These are phyloP conservation scores for Maniola hyperantus DNA, from an alignment of 2,888 invertebrate species.

Conservation along the genomic window DNA sequence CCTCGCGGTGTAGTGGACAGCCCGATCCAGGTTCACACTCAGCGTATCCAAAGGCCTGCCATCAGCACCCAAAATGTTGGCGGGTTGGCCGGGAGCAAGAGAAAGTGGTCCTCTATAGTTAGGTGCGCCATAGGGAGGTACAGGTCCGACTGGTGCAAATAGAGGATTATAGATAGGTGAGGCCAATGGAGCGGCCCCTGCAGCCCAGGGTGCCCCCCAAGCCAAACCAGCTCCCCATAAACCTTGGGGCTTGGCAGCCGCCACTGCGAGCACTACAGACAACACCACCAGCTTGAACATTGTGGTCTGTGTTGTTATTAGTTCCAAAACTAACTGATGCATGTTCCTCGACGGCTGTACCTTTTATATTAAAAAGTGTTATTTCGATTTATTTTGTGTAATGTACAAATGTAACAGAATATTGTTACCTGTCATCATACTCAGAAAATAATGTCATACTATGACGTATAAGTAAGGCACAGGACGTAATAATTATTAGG, in stretches of 20 bases:
- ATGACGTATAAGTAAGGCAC: neutral
- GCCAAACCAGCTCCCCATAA: conserved; percentile 29
- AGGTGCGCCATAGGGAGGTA: conserved; percentile 49
- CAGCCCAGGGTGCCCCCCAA: neutral
- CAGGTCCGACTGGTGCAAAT: conserved; percentile 40
- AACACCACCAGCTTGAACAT: conserved; percentile 85
- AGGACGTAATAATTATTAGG: neutral
- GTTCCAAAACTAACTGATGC: conserved; percentile 64
- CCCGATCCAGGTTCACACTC: conserved; percentile 73
- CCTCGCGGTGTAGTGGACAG: conserved; percentile 69
- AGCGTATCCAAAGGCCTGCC: conserved; percentile 74
- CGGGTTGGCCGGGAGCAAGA: conserved; percentile 74
- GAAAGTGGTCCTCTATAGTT: conserved; percentile 72
- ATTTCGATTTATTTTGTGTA: conserved; percentile 10
- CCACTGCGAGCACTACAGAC: conserved; percentile 83
- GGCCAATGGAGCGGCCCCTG: conserved; percentile 43
- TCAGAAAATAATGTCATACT: neutral
- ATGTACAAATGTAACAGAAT: neutral
- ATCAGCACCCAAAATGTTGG: conserved; percentile 69
- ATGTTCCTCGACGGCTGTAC: conserved; percentile 53
- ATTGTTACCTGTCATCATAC: neutral
- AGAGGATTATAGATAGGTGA: neutral
- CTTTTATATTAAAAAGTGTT: conserved; percentile 62
- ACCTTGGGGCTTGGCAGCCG: conserved; percentile 73
- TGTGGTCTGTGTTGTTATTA: conserved; percentile 75